Evolutionary conservation across 2,113 vertebrate species (phyloP).

Genomic region (Percina caprodes): DNA sequence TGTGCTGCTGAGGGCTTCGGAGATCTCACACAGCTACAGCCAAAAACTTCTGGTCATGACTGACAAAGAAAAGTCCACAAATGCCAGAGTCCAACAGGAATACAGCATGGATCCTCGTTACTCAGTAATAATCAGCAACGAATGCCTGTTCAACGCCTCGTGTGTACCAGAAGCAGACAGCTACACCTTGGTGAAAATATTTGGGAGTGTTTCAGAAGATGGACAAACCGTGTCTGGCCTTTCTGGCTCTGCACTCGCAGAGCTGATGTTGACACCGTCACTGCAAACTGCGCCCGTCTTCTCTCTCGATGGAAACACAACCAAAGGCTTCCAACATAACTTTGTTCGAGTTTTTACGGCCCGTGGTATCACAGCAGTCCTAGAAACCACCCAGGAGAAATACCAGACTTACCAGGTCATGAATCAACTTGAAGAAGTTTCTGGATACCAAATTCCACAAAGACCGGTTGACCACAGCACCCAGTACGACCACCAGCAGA

Average conservation of each 20-base stretch:
- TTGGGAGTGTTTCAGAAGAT: conserved; percentile 45
- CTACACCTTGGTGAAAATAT: conserved; percentile 49
- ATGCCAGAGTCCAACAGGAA: conserved; percentile 42
- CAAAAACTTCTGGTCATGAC: conserved; percentile 57
- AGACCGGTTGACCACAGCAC: conserved; percentile 41
- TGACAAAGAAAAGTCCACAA: conserved; percentile 43
- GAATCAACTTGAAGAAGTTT: neutral
- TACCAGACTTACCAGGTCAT: conserved; percentile 49
- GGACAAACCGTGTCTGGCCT: conserved; percentile 54
- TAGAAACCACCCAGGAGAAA: conserved; percentile 48
- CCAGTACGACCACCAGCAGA: conserved; percentile 66
- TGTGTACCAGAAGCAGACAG: conserved; percentile 39
- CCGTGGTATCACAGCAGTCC: conserved; percentile 28
- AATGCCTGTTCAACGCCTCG: conserved; percentile 32
- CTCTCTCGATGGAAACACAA: conserved; percentile 54
- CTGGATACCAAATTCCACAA: conserved; percentile 15
- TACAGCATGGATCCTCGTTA: conserved; percentile 58
- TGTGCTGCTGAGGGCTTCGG: conserved; percentile 40
- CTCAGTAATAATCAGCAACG: conserved; percentile 39
- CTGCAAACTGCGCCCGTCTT: conserved; percentile 34
- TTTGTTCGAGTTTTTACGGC: conserved; percentile 36
- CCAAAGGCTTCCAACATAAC: conserved; percentile 36
- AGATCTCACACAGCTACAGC: conserved; percentile 49
- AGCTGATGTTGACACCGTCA: conserved; percentile 36
- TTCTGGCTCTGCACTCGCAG: conserved; percentile 44